Evolutionary conservation across 2,113 vertebrate species (phyloP).

Genomic region (Chrysemys picta): DNA sequence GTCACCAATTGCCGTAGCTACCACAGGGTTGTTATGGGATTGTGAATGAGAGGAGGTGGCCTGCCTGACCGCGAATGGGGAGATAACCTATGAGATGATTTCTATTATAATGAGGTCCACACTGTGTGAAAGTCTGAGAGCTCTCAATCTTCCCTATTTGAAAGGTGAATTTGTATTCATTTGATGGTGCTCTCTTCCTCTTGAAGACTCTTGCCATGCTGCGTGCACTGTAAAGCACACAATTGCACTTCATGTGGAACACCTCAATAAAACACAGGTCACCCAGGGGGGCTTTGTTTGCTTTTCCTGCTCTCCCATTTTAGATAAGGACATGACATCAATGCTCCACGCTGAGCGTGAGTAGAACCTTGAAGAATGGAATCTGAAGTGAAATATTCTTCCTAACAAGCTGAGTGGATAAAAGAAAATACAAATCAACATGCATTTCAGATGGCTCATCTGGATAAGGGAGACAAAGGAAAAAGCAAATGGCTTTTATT

Average conservation of each 20-base stretch:
- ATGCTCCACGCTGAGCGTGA: conserved; percentile 59
- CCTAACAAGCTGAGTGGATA: conserved; percentile 71
- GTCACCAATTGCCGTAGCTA: conserved; percentile 1
- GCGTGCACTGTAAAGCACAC: conserved; percentile 63
- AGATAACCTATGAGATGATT: conserved; percentile 42
- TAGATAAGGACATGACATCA: conserved; percentile 71
- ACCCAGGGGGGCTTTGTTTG: conserved; percentile 74
- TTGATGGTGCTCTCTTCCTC: conserved; percentile 64
- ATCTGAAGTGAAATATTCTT: conserved; percentile 73
- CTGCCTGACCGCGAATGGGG: conserved; percentile 37
- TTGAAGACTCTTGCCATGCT: conserved; percentile 58
- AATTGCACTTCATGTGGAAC: conserved; percentile 70
- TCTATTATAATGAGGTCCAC: conserved; percentile 50
- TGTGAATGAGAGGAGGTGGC: conserved; percentile 1
- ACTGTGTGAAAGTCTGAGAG: conserved; percentile 22
- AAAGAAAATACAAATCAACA: conserved; percentile 79
- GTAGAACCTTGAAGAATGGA: conserved; percentile 72
- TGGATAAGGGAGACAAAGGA: conserved; percentile 67
- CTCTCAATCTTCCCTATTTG: conserved; percentile 55
- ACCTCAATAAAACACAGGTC: conserved; percentile 73
- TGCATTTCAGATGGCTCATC: conserved; percentile 73
- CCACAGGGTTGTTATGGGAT: conserved; percentile 34
- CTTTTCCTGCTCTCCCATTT: conserved; percentile 66
- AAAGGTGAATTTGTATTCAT: conserved; percentile 72
- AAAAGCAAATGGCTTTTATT: conserved; percentile 71